phyloP scores from a whole-genome alignment of 2,797 vertebrate species.

The Labroides dimidiatus region DNA sequence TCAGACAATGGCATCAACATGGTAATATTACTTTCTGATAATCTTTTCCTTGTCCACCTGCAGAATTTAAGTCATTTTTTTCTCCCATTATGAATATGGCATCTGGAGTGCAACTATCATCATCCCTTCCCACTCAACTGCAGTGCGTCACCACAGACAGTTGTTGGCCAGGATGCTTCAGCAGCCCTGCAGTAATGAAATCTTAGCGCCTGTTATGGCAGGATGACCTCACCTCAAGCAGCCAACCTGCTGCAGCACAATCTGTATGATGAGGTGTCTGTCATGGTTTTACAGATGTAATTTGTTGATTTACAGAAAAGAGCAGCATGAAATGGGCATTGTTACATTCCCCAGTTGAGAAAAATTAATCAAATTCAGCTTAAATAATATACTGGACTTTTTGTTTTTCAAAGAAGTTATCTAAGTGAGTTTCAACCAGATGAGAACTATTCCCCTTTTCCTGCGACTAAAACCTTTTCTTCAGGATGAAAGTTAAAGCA shows the following conservation, averaged over 20 bases:
- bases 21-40: constrained; percentile 1
- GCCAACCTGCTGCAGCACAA: constrained; percentile 36
- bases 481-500: no score
- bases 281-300: not conserved
- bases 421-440: no score
- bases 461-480: no score
- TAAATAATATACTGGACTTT: not conserved
- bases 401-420: not conserved
- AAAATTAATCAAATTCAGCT: no score
- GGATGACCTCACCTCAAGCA: constrained; percentile 55
- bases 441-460: no score
- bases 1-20: no score
- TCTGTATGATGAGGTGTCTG: constrained; percentile 36
- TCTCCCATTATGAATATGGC: not conserved
- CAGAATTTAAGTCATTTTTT: constrained; percentile 16
- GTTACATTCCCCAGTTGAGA: no score
- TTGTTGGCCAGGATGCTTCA: constrained; percentile 40
- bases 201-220: constrained; percentile 51
- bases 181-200: constrained; percentile 52
- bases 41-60: not conserved
- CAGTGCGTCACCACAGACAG: constrained; percentile 39
- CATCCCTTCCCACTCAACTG: not conserved
- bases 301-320: constrained; percentile 3
- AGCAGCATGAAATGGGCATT: not conserved
- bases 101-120: constrained; percentile 11